Evolutionary conservation across 2,113 vertebrate genomes (phyloP).

Genomic region (Parus major): DNA sequence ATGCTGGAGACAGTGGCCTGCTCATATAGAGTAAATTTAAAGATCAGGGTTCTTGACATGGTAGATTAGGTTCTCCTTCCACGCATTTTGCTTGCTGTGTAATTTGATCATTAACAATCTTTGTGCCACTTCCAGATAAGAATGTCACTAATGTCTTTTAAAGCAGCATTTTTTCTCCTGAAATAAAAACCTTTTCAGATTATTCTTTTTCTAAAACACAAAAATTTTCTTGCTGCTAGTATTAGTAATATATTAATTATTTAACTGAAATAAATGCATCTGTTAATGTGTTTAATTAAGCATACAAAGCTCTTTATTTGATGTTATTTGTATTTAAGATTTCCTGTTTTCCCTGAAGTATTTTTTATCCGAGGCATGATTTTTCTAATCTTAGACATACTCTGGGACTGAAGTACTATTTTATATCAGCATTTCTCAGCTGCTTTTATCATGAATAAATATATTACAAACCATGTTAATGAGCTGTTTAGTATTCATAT

Average conservation of each 20-base stretch:
- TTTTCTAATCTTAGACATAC: conserved; percentile 62
- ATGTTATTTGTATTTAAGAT: conserved; percentile 70
- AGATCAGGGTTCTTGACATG: neutral
- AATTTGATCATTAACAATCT: neutral
- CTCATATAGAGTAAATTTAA: neutral
- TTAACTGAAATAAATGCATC: conserved; percentile 62
- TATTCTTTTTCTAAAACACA: neutral
- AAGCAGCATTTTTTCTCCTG: neutral
- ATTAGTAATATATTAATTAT: conserved; percentile 37
- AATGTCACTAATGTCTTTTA: neutral
- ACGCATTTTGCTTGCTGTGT: neutral
- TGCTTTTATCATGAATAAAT: neutral
- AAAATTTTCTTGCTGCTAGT: neutral
- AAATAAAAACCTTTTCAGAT: neutral
- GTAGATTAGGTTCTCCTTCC: neutral
- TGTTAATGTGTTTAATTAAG: conserved; percentile 66
- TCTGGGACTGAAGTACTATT: conserved; percentile 22
- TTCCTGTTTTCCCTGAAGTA: conserved; percentile 63
- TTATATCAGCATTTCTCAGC: conserved; percentile 45
- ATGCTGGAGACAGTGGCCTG: neutral
- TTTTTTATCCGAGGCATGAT: conserved; percentile 60
- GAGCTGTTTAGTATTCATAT: conserved; percentile 63
- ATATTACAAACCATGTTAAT: conserved; percentile 45
- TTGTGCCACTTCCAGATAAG: neutral
- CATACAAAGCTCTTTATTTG: conserved; percentile 52